phyloP scores from a whole-genome alignment of 2,797 vertebrate genomes.

The Nasua narica region DNA sequence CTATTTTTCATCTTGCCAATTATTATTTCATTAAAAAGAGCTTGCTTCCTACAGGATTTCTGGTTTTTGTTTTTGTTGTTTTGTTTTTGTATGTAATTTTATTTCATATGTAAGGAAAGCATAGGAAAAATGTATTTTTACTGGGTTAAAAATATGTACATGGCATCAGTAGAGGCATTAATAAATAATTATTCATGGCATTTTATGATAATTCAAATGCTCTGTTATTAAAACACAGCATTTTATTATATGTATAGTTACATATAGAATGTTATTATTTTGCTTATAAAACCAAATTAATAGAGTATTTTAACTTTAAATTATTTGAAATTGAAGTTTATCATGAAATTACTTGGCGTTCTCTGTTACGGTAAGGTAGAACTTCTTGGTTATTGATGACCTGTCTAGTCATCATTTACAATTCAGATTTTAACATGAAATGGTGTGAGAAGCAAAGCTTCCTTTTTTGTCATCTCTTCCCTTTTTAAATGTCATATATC shows the following conservation, averaged over 20 bases:
- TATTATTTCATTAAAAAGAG: conserved; percentile 78
- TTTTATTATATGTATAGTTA: too few relatives aligned
- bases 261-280: too few relatives aligned
- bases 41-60: conserved; percentile 86
- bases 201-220: conserved; percentile 25
- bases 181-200: conserved; percentile 46
- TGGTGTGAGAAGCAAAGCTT: conserved; percentile 83
- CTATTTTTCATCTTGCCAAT: conserved; percentile 73
- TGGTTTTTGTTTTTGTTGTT: conserved; percentile 32
- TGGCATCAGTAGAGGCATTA: conserved; percentile 27
- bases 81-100: conserved; percentile 17
- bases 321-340: conserved; percentile 54
- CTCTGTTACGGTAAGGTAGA: conserved; percentile 30
- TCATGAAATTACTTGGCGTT: conserved; percentile 22
- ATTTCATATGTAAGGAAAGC: conserved; percentile 34
- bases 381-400: conserved; percentile 41
- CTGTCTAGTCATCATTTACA: conserved; percentile 32
- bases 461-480: conserved; percentile 70
- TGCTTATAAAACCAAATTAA: conserved; percentile 53
- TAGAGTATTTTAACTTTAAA: conserved; percentile 48
- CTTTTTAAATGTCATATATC: conserved; percentile 68
- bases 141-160: conserved; percentile 32
- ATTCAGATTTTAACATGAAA: conserved; percentile 76
- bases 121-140: conserved; percentile 46
- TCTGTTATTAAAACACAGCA: conserved; percentile 45